A percentile compares a stretch with the other conserved stretches of the same genome.
These are phyloP conservation scores for Hyles lineata DNA, from an alignment of 2,888 invertebrate species.

Conservation along the genomic window DNA sequence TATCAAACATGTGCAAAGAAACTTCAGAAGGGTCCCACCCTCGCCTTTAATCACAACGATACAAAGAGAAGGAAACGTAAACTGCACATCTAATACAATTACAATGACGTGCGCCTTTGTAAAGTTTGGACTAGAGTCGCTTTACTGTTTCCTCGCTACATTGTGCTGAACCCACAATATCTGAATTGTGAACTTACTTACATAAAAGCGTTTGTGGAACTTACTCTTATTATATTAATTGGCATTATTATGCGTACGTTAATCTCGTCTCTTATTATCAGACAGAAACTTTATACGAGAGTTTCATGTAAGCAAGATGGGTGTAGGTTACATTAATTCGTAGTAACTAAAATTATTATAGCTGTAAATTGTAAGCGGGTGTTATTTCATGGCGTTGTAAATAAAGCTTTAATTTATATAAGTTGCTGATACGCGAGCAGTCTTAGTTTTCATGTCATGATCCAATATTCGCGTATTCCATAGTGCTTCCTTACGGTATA, in stretches of 20 bases:
- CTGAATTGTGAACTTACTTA: slow-evolving; percentile 8
- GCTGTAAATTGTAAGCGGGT: no score
- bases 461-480: no score
- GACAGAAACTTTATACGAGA: neutral
- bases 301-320: neutral
- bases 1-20: slow-evolving; percentile 10
- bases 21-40: slow-evolving; percentile 12
- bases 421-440: no score
- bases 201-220: slow-evolving; percentile 8
- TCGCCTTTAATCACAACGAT: slow-evolving; percentile 5
- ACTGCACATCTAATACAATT: slow-evolving; percentile 18
- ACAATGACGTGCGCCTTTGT: slow-evolving; percentile 4
- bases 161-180: slow-evolving; percentile 1
- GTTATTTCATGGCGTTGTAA: no score
- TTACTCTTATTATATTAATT: slow-evolving; percentile 12
- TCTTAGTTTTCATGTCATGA: no score
- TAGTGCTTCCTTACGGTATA: no score
- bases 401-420: no score
- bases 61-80: slow-evolving; percentile 23
- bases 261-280: neutral
- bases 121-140: neutral
- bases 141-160: slow-evolving; percentile 6
- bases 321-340: neutral
- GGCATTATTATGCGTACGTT: neutral
- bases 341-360: neutral